Percentiles rank a stretch among this genome's conserved stretches.
Conservation (phyloP, 2,113 vertebrate species). For the Marmota monax region DNA sequence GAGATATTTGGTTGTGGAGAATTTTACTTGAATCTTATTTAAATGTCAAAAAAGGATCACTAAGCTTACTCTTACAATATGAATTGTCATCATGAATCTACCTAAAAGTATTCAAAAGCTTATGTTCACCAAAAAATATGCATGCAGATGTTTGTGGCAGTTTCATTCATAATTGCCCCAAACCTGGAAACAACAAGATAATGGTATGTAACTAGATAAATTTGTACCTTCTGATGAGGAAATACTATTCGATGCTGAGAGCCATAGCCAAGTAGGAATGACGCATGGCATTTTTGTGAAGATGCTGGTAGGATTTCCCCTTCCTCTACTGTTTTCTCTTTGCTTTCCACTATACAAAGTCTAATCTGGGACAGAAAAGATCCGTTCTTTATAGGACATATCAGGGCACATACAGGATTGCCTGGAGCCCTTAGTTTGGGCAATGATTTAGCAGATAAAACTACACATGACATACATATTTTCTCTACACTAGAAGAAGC, state of each 20-base stretch:
- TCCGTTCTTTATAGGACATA: too few relatives aligned
- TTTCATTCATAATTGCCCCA: background rate
- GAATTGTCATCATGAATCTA: background rate
- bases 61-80: background rate
- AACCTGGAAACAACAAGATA: background rate
- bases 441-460: too few relatives aligned
- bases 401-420: too few relatives aligned
- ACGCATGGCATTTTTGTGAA: too few relatives aligned
- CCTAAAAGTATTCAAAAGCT: background rate
- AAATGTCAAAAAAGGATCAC: background rate
- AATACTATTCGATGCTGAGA: background rate
- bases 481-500: too few relatives aligned
- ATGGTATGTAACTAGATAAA: background rate
- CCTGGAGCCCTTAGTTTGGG: too few relatives aligned
- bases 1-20: background rate
- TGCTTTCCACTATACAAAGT: too few relatives aligned
- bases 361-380: too few relatives aligned
- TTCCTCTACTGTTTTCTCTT: too few relatives aligned
- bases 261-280: too few relatives aligned
- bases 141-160: background rate
- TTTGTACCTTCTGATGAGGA: background rate
- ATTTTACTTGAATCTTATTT: background rate
- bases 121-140: background rate
- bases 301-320: too few relatives aligned
- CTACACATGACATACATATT: too few relatives aligned